Conservation (phyloP, 1,140 invertebrate species). For the Sinella curviseta region DNA sequence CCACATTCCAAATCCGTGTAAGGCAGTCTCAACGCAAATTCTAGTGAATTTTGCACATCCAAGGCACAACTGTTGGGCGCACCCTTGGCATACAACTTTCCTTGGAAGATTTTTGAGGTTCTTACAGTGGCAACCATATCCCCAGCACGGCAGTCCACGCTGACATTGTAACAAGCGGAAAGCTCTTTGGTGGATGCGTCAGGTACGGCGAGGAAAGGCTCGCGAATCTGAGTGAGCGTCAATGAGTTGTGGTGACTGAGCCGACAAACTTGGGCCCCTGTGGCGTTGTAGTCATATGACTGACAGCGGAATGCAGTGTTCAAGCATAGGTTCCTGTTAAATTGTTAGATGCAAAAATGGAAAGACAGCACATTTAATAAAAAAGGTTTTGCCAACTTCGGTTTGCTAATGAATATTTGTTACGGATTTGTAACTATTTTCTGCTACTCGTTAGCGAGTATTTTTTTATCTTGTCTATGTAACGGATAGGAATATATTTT, state of each 20-base stretch:
- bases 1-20: conserved; percentile 89
- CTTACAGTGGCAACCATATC: conserved; percentile 90
- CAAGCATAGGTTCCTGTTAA: conserved; percentile 74
- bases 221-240: conserved; percentile 83
- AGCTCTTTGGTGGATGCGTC: conserved; percentile 89
- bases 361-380: not conserved
- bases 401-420: no score
- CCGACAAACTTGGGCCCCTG: conserved; percentile 86
- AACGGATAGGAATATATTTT: no score
- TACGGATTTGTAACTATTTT: no score
- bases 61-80: conserved; percentile 87
- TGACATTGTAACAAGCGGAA: conserved; percentile 91
- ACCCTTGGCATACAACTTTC: conserved; percentile 90
- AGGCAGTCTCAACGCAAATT: conserved; percentile 85
- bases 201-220: conserved; percentile 75
- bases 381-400: not conserved
- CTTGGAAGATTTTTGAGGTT: conserved; percentile 88
- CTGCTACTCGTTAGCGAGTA: no score
- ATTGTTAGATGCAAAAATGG: not conserved
- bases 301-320: conserved; percentile 83
- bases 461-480: no score
- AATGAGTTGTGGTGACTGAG: conserved; percentile 86
- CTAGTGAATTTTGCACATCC: conserved; percentile 78
- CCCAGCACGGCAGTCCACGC: conserved; percentile 83
- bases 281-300: conserved; percentile 90